Conservation (phyloP, 2,113 vertebrate species). For the Scolopax mira region DNA sequence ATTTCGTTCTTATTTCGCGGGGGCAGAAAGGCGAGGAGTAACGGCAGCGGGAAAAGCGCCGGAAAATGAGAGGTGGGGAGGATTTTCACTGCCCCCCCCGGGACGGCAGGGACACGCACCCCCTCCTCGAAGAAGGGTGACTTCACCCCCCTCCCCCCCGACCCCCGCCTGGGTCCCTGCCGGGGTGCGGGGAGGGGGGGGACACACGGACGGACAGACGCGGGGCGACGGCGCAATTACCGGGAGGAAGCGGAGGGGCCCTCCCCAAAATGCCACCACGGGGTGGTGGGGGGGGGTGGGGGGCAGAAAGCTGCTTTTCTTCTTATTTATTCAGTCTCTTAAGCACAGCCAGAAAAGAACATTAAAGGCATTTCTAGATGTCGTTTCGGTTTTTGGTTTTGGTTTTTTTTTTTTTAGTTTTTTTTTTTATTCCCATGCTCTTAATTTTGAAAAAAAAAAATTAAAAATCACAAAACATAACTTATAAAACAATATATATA, state of each 20-base stretch:
- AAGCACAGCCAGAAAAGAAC: constrained; percentile 47
- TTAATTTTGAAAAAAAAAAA: constrained; percentile 58
- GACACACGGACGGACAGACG: too few species aligned
- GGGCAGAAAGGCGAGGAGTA: background rate
- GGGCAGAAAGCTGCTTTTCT: background rate
- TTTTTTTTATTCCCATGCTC: constrained; percentile 68
- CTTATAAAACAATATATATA: constrained; percentile 77
- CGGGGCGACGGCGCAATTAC: background rate
- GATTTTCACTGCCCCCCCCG: background rate
- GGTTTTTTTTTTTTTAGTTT: background rate
- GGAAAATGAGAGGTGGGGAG: background rate
- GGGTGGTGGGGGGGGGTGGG: accelerated
- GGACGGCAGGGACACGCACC: background rate
- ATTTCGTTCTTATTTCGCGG: background rate
- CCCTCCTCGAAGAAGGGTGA: background rate
- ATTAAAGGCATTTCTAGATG: constrained; percentile 62
- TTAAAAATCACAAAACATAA: constrained; percentile 69
- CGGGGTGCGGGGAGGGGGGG: background rate
- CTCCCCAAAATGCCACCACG: background rate
- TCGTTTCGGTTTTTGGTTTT: background rate
- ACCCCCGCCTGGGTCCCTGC: background rate
- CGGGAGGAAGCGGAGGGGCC: background rate
- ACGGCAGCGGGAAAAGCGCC: background rate
- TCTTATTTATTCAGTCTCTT: background rate
- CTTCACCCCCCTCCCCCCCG: background rate